Evolutionary conservation across 35 echinoderm and acorn worm genomes (phyloP), one percentile per base, ranked within the genome.

Genomic region (Apostichopus californicus): DNA sequence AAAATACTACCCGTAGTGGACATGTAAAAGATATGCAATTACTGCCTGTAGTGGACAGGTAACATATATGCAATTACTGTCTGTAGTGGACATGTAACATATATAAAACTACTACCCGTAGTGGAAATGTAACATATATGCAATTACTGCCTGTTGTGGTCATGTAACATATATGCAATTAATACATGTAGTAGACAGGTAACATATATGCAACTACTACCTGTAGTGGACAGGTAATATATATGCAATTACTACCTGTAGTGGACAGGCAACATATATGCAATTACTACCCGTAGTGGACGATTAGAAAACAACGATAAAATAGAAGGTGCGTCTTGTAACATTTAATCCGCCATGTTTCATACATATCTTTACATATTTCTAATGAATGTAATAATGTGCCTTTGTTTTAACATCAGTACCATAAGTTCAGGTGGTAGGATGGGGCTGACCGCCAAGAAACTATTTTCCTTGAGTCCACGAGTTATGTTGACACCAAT

Each of bases 401-500:
- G 15, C 21, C 9, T 24, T 77, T 78, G 34, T 46, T 46, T 46
- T 46, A 46, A 46, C 34, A 46, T 46, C 34, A 46, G 34, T 46
- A 92, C 90, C 90, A 28, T 34, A 15, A 92, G 57, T 21, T 22
- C 56, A 22, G 90, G 78, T 25, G 90, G 90, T 9, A 92, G 57
- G 12, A 92, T 79, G 54, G 68, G 57, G 25, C 53, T 59, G 14
- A 83, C 3, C 6, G 78, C 71, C n/a, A 75, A 64, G 5, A 92
- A n/a, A 17, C 81, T 83, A 8, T 59, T 78, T 56, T 81, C 22
- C 2, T 81, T 46, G 13, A 23, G 5, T 23, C 57, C 58, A 4
- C 86, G 60, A 55, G 86, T 89, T 9, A 92, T 53, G 53, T 92
- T 81, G 12, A 92, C 78, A n/a, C 90, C 90, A 65, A 92, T 68